Conservation (phyloP, 2,888 invertebrate species). For the Microplitis deprimator region DNA sequence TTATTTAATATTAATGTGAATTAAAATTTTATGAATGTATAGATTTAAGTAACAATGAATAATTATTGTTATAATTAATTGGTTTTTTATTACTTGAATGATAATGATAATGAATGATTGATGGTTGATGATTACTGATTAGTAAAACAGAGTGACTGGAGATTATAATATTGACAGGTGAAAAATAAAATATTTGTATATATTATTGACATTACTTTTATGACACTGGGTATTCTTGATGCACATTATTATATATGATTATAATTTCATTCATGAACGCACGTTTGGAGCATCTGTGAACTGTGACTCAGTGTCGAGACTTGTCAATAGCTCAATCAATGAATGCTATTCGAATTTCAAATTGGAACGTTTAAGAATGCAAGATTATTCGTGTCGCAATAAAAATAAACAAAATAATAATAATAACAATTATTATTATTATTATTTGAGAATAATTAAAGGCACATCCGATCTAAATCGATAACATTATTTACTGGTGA, state of each 20-base stretch:
- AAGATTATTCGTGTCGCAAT: slow-evolving; percentile 8
- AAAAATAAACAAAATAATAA: background rate
- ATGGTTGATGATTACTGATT: background rate
- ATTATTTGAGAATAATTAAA: background rate
- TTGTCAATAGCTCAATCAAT: slow-evolving; percentile 34
- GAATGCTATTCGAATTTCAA: slow-evolving; percentile 24
- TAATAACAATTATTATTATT: slow-evolving; percentile 1
- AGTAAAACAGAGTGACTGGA: background rate
- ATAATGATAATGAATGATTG: slow-evolving; percentile 6
- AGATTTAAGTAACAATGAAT: background rate
- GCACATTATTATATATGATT: slow-evolving; percentile 39
- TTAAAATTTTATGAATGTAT: background rate
- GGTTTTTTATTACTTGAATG: slow-evolving; percentile 21
- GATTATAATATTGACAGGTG: background rate
- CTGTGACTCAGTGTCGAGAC: slow-evolving; percentile 34
- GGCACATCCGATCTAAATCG: no score
- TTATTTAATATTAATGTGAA: background rate
- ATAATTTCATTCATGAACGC: slow-evolving; percentile 52
- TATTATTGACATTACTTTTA: slow-evolving; percentile 21
- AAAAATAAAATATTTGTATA: background rate
- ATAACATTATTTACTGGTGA: slow-evolving; percentile 1
- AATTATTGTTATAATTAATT: slow-evolving; percentile 12
- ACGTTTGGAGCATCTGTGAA: slow-evolving; percentile 30
- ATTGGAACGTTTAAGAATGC: slow-evolving; percentile 10
- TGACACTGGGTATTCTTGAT: slow-evolving; percentile 15